These are phyloP conservation scores for Paraescarpia echinospica DNA, from an alignment of 1,140 invertebrate genomes.

Conservation along the genomic window DNA sequence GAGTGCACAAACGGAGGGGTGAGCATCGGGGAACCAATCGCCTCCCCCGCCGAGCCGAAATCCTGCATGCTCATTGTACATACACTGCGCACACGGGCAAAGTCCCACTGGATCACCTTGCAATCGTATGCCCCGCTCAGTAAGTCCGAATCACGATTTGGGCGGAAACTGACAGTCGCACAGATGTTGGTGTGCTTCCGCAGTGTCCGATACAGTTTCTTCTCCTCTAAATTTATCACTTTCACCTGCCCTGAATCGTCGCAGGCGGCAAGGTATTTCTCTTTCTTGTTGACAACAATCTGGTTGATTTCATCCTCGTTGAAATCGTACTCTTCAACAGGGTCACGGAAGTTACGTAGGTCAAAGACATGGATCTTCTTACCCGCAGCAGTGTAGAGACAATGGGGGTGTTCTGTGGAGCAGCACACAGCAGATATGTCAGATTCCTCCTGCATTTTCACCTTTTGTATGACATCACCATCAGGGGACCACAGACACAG, in stretches of 20 bases:
- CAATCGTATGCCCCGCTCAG: slow-evolving; percentile 15
- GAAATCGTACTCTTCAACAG: not conserved
- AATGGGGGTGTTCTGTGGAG: not conserved
- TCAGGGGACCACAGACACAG: slow-evolving; percentile 22
- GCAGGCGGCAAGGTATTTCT: slow-evolving; percentile 15
- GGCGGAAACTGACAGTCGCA: slow-evolving; percentile 12
- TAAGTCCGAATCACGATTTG: slow-evolving; percentile 1
- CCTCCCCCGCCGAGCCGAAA: not conserved
- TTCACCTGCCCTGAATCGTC: slow-evolving; percentile 13
- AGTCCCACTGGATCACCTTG: slow-evolving; percentile 23
- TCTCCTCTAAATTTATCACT: slow-evolving; percentile 10
- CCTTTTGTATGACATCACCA: not conserved
- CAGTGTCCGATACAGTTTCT: slow-evolving; percentile 5
- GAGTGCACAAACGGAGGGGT: slow-evolving; percentile 29
- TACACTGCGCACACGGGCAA: not conserved
- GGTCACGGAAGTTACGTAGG: not conserved
- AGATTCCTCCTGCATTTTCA: not conserved
- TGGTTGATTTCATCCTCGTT: slow-evolving; percentile 26
- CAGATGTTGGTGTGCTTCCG: slow-evolving; percentile 19
- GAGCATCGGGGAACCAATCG: slow-evolving; percentile 15
- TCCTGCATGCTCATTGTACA: slow-evolving; percentile 18
- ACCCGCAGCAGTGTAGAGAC: slow-evolving; percentile 8
- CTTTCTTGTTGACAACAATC: slow-evolving; percentile 11
- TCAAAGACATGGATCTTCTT: slow-evolving; percentile 14
- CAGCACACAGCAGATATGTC: slow-evolving; percentile 5